Evolutionary conservation across 2,888 invertebrate species (phyloP), one percentile per base, ranked within the genome.

Genomic region (Stictocephala bisonia): DNA sequence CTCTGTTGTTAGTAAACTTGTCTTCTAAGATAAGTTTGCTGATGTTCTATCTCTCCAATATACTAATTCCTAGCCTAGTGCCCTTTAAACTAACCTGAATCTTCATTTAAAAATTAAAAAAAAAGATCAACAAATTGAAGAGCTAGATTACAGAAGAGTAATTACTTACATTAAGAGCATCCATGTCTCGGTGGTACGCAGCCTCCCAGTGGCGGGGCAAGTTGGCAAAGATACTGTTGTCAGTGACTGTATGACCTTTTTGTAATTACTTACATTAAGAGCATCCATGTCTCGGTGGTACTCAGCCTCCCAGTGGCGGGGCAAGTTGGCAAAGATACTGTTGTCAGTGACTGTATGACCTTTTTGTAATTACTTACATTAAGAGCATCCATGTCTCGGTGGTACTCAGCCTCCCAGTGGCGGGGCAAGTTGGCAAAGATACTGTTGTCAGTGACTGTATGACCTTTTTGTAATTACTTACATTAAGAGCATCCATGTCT

Each of bases 181-280:
- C 91, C 98, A 99, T 99, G 82, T 99, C 98, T 81, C 91, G 91
- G 83, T 97, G 96, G 83, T 94, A 99, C 81, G 97, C 95, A 80
- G 92, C 89, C 84, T 99, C 99, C 93, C 94, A 99, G 82, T 91
- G 88, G 75, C 91, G 88, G 0, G 99, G 96, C 76, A 99, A 85
- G 69, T 90, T 87, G 77, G 89, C 90, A 84, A 99, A 99, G 81
- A 99, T 96, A 24, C 91, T 89, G 86, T 98, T 97, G 79, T 99
- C 97, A 22, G 90, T 91, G 9, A 99, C 90, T n/a, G 89, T 89
- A 1, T 88, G 87, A 0, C 97, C 97, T 79, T 88, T 86, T 35
- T 9, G 35, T 9, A 9, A 44, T 3, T 58, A 84, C 89, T 88
- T 87, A 96, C 96, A 88, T 98, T 97, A 31, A 99, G 86, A 35